Conservation (phyloP, 1,140 invertebrate species). For the Metaphire vulgaris region DNA sequence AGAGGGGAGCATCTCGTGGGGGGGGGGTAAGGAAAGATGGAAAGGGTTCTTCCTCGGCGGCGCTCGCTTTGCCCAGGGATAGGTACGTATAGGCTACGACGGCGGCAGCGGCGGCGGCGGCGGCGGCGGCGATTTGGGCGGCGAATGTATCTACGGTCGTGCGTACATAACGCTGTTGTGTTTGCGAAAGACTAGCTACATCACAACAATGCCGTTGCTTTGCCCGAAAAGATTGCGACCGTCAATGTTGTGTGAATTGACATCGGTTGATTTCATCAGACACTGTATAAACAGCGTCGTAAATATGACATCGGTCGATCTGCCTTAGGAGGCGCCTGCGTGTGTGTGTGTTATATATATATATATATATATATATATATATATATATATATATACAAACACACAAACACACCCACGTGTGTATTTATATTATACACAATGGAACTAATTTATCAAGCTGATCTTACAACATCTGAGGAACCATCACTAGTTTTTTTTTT, state of each 20-base stretch:
- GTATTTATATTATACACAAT: too few relatives aligned
- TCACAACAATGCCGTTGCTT: neutral
- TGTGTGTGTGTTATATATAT: too few relatives aligned
- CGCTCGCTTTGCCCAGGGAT: neutral
- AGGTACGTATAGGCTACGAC: neutral
- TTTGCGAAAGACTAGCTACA: neutral
- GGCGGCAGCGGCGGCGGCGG: too few relatives aligned
- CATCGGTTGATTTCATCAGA: neutral
- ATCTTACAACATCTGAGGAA: neutral
- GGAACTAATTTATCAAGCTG: neutral
- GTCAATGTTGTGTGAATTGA: neutral
- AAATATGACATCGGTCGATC: neutral
- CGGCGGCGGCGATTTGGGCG: too few relatives aligned
- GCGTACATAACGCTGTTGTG: neutral
- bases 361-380: too few relatives aligned
- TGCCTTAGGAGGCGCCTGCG: neutral
- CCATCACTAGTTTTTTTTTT: too few relatives aligned
- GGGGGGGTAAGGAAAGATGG: neutral
- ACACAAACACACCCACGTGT: too few relatives aligned
- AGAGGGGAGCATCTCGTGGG: too few relatives aligned
- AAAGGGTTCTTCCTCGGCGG: neutral
- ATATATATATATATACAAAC: too few relatives aligned
- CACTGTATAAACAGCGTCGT: neutral
- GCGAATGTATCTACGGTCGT: neutral
- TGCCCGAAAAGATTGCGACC: neutral